Conservation (phyloP, 2,888 invertebrate genomes). For the Girardia tigrina region DNA sequence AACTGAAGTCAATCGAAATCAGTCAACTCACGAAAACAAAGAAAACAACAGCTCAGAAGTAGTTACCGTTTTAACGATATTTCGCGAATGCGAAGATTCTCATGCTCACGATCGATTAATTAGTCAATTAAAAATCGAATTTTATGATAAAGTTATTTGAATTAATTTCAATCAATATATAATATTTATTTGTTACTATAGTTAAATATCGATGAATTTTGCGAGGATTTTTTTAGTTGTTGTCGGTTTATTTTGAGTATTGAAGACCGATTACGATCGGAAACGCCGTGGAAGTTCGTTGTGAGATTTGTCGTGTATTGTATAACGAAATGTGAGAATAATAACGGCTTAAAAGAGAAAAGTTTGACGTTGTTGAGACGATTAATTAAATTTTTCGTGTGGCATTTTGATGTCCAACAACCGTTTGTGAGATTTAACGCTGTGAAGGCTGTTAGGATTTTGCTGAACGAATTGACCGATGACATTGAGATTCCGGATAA, state of each 20-base stretch:
- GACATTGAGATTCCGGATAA: constrained; percentile 8
- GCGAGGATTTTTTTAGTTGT: not conserved
- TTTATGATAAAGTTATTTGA: too few relatives aligned
- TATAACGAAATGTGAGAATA: not conserved
- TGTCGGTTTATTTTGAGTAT: not conserved
- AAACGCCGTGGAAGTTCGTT: not conserved
- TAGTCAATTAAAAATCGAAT: too few relatives aligned
- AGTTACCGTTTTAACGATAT: too few relatives aligned
- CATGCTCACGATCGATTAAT: too few relatives aligned
- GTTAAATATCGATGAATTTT: not conserved
- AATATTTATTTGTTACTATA: too few relatives aligned
- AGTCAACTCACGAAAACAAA: too few relatives aligned
- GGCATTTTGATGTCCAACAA: not conserved
- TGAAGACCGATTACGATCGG: not conserved
- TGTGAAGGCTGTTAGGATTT: not conserved
- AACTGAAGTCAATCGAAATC: too few relatives aligned
- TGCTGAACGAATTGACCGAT: constrained; percentile 24
- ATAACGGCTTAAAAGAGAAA: not conserved
- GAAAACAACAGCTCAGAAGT: too few relatives aligned
- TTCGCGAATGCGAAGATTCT: too few relatives aligned
- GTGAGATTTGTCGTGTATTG: not conserved
- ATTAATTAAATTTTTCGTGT: not conserved
- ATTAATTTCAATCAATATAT: too few relatives aligned
- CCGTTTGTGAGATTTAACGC: not conserved
- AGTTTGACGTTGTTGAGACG: not conserved